Base-by-base conservation (phyloP, 1,140 invertebrate species). In the Zaprionus nigranus region DNA sequence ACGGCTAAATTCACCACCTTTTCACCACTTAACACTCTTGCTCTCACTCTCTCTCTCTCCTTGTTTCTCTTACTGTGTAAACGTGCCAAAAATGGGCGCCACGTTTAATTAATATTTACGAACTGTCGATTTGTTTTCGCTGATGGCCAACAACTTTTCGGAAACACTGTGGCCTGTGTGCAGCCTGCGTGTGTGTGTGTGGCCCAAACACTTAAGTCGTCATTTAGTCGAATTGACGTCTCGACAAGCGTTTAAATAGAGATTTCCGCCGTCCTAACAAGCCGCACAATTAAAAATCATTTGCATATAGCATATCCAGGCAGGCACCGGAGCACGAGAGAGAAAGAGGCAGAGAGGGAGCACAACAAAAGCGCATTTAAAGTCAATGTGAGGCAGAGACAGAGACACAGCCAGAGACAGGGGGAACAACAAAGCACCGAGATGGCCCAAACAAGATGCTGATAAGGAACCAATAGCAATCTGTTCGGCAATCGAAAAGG, bases 371-470 rank as follows among this genome's bases (percentile, higher is more conserved):
- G 56, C 66, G 72, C 81, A 90, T 75, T 90, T 62, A 81, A 84
- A 88, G 68, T 88, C 85, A 70, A 84, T 88, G 66, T 34, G 30
- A n/a, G n/a, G 40, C 15, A 40, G 38, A 40, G 38, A 15, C 38
- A 40, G 20, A 22, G 72, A 74, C 76, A 65, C 5, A 26, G 24
- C 5, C 3, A 24, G 4, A 24, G 24, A n/a, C 24, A 66, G 26
- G 28, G 53, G 28, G 26, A 79, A 81, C 82, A 83, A 87, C 83
- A 87, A 82, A 79, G 79, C 79, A 87, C 57, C 83, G 80, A 87
- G 84, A 88, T 87, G 85, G 81, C 85, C 84, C 78, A 90, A 87
- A 84, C 84, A 84, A 90, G 85, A 90, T 90, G 79, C 85, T 90
- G 85, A 90, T 90, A 90, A 90, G 61, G 82, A 90, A 79, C 82